Evolutionary conservation across 92 coral and sea anemone genomes (phyloP).

Genomic region (Micromussa lordhowensis): DNA sequence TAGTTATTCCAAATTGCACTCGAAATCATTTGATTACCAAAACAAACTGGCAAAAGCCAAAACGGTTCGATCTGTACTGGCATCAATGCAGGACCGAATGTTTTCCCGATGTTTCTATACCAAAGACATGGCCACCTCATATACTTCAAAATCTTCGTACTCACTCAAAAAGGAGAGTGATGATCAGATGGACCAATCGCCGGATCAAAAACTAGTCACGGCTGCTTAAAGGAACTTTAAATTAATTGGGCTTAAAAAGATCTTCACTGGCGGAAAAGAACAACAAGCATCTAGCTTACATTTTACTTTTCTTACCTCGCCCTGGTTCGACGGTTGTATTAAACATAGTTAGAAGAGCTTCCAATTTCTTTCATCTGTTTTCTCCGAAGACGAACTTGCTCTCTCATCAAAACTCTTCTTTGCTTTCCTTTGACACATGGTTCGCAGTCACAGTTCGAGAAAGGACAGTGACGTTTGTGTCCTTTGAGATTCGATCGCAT

Average conservation of each 20-base stretch:
- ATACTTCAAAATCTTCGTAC: too few species aligned
- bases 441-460: slow-evolving; percentile 67
- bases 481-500: slow-evolving; percentile 70
- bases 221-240: background rate
- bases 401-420: slow-evolving; percentile 77
- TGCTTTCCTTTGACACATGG: slow-evolving; percentile 71
- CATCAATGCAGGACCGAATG: too few species aligned
- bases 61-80: too few species aligned
- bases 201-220: too few species aligned
- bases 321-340: slow-evolving; percentile 12
- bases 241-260: too few species aligned
- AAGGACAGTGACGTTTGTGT: slow-evolving; percentile 74
- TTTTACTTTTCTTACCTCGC: slow-evolving; percentile 15
- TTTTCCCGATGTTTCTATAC: too few species aligned
- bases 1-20: too few species aligned
- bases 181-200: too few species aligned
- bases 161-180: too few species aligned
- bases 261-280: background rate
- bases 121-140: too few species aligned
- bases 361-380: slow-evolving; percentile 80
- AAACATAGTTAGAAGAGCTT: background rate
- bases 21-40: too few species aligned
- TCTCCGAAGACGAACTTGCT: slow-evolving; percentile 82
- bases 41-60: too few species aligned
- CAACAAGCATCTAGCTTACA: background rate